Conservation (phyloP, 1,140 invertebrate genomes). For the Apis dorsata region DNA sequence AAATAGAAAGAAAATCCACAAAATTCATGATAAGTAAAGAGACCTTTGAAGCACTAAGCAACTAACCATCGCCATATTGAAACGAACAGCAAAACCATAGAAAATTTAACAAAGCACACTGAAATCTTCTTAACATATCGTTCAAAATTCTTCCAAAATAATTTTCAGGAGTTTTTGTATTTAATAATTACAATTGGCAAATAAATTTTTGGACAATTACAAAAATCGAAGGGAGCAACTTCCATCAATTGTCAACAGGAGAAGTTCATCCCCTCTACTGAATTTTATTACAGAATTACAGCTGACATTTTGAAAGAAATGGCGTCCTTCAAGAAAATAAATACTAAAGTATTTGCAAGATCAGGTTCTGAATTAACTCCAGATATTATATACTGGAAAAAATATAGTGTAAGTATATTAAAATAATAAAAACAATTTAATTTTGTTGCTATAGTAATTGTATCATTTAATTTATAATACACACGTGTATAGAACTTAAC, state of each 20-base stretch:
- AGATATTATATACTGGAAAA: constrained; percentile 92
- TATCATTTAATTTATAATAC: neutral
- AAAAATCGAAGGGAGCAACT: constrained; percentile 13
- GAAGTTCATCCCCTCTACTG: constrained; percentile 18
- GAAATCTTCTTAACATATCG: constrained; percentile 36
- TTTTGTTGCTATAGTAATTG: neutral
- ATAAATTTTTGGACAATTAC: neutral
- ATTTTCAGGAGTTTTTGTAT: neutral
- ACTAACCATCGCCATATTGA: constrained; percentile 62
- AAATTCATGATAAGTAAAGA: constrained; percentile 52
- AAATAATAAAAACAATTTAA: neutral
- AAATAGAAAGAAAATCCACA: constrained; percentile 24
- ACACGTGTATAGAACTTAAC: constrained; percentile 61
- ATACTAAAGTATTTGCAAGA: constrained; percentile 86
- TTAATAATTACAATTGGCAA: neutral
- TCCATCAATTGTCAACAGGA: constrained; percentile 57
- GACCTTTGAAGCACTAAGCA: constrained; percentile 39
- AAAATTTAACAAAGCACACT: constrained; percentile 29
- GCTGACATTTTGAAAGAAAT: constrained; percentile 68
- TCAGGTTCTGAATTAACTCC: constrained; percentile 84
- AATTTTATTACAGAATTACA: constrained; percentile 53
- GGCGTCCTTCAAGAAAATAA: constrained; percentile 87
- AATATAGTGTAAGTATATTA: constrained; percentile 84
- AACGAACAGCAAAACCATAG: constrained; percentile 40
- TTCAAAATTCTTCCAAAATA: neutral